Base-by-base conservation (phyloP, 1,140 invertebrate species). In the Gryon sp. region DNA sequence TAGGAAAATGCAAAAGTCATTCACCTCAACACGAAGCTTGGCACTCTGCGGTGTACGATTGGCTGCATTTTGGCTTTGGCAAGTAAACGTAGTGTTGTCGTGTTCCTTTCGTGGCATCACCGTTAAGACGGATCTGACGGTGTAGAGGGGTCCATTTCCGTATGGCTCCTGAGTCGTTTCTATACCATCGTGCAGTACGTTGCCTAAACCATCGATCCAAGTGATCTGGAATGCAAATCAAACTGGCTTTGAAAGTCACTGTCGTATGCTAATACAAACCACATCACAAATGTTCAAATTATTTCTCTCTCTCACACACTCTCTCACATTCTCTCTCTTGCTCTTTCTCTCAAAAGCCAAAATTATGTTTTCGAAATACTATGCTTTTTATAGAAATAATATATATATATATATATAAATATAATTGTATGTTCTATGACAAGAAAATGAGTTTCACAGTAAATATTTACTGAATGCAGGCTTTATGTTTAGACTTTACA, bases 21-120 rank as follows among this genome's bases (percentile, higher is more conserved):
- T 88, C 80, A 95, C 95, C 91, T 95, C 93, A 26, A 97, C 91
- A 59, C 92, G 91, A 18, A 96, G 90, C 83, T 93, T 94, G 4
- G 94, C 94, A 77, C 92, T 94, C 81, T 94, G 91, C 81, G 94
- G 94, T 6, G 93, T 94, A 65, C 94, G 89, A 86, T 96, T 94
- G 4, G 95, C 95, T 0, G 93, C 93, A 82, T 96, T 97, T 86
- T 96, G 95, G 41, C 95, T 95, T 88, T 96, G 95, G 87, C 97
- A 98, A 12, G 95, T 96, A 79, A 98, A 94, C 11, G 93, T 95
- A 70, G 95, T 95, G 80, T 97, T 97, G 88, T 98, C 94, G 86
- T 98, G 94, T 16, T 93, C 91, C 87, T 95, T 95, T 63, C 92
- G 93, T 2, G 96, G 96, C 45, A 93, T 93, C 78, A 98, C 89